Conservation (phyloP, 1,140 invertebrate species). For the Hirudo medicinalis region DNA sequence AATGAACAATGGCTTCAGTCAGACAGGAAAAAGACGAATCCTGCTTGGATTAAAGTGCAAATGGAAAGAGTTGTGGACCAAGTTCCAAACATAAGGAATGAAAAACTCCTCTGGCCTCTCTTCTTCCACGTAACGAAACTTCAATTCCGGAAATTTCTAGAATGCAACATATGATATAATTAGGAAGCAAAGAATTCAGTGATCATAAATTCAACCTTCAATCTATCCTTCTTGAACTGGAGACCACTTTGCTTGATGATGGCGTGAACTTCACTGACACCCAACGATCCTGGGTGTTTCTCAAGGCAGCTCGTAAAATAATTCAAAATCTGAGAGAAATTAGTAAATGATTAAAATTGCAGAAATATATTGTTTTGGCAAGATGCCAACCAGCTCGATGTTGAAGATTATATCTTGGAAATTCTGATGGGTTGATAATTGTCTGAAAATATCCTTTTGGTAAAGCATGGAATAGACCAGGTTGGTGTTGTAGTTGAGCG, state of each 20-base stretch:
- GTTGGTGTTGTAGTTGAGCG: conserved; percentile 79
- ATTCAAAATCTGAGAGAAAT: conserved; percentile 55
- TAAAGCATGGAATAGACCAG: conserved; percentile 90
- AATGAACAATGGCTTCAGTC: background rate
- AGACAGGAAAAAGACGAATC: conserved; percentile 32
- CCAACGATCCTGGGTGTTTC: conserved; percentile 52
- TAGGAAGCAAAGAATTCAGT: background rate
- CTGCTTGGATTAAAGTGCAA: conserved; percentile 38
- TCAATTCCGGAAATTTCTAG: conserved; percentile 93
- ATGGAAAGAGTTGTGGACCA: conserved; percentile 47
- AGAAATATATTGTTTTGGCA: background rate
- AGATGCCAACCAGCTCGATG: conserved; percentile 66
- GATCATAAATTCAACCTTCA: conserved; percentile 54
- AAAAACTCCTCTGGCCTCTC: conserved; percentile 97
- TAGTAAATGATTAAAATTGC: background rate
- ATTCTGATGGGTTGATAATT: conserved; percentile 68
- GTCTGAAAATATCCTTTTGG: conserved; percentile 75
- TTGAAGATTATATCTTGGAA: conserved; percentile 93
- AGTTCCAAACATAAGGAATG: conserved; percentile 93
- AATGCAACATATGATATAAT: background rate
- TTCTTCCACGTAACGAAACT: conserved; percentile 98
- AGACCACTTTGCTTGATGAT: conserved; percentile 71
- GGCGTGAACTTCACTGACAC: conserved; percentile 68
- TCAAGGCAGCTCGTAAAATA: conserved; percentile 71
- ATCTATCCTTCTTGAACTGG: conserved; percentile 63